phyloP scores from a whole-genome alignment of 2,888 invertebrate species.

The Dascillus cervinus region DNA sequence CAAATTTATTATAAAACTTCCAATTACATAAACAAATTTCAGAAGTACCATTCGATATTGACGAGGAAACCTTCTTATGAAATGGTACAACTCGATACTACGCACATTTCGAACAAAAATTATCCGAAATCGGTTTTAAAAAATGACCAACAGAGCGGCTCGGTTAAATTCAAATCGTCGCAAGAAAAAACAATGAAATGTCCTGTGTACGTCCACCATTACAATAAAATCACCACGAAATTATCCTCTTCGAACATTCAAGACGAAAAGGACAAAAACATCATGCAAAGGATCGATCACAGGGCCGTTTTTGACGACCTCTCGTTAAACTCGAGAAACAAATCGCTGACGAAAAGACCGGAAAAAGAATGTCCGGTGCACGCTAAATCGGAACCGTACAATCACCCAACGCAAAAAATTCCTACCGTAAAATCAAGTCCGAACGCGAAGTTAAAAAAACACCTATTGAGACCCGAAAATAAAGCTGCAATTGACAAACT shows the following conservation, averaged over 20 bases:
- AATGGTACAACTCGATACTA: not conserved
- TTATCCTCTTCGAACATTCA: conserved; percentile 5
- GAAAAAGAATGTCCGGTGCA: not conserved
- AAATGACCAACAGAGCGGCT: not conserved
- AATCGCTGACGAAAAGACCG: not conserved
- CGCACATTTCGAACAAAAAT: not conserved
- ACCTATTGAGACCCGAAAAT: conserved; percentile 10
- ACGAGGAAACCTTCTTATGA: conserved; percentile 1
- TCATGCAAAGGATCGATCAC: conserved; percentile 1
- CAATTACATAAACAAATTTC: too few relatives aligned
- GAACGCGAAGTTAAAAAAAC: conserved; percentile 11
- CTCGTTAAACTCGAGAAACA: conserved; percentile 1
- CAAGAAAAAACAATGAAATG: conserved; percentile 5
- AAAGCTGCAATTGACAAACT: conserved; percentile 28
- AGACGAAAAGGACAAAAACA: conserved; percentile 7
- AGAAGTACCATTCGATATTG: too few relatives aligned
- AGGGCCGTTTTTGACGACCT: conserved; percentile 8
- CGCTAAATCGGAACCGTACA: not conserved
- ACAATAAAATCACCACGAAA: conserved; percentile 4
- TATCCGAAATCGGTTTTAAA: too few relatives aligned
- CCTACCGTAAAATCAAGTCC: conserved; percentile 1
- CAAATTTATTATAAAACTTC: too few relatives aligned
- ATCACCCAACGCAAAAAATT: not conserved
- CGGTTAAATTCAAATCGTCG: conserved; percentile 1
- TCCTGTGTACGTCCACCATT: conserved; percentile 10